phyloP scores from a whole-genome alignment of 2,797 vertebrate species.

The Helostoma temminkii region DNA sequence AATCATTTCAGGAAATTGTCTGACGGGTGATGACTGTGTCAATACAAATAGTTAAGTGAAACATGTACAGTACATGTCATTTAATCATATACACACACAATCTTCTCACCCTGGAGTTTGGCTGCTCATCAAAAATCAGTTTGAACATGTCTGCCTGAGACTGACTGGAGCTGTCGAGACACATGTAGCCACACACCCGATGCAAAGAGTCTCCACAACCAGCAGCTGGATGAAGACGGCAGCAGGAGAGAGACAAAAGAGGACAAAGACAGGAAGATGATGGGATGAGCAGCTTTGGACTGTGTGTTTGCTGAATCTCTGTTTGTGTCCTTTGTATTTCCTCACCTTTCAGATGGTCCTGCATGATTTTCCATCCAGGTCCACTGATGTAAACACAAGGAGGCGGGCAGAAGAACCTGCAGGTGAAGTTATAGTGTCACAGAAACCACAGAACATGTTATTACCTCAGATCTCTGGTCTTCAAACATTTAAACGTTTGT shows the following conservation, averaged over 20 bases:
- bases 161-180: conserved; percentile 89
- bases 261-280: background rate
- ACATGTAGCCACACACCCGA: conserved; percentile 91
- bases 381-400: conserved; percentile 94
- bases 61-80: no score
- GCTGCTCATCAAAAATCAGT: conserved; percentile 91
- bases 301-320: no score
- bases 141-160: conserved; percentile 89
- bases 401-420: conserved; percentile 96
- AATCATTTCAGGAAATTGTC: background rate
- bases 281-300: background rate
- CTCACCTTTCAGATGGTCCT: conserved; percentile 88
- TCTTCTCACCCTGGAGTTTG: conserved; percentile 85
- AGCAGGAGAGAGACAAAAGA: background rate
- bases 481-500: no score
- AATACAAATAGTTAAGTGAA: background rate
- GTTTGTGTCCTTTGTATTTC: no score
- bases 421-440: background rate
- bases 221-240: conserved; percentile 67
- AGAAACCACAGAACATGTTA: background rate
- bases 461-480: no score
- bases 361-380: conserved; percentile 89
- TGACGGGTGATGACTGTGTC: conserved; percentile 2
- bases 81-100: no score
- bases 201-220: conserved; percentile 80